Evolutionary conservation across 2,888 invertebrate species (phyloP), one percentile per base, ranked within the genome.

Genomic region (Emesis furor): DNA sequence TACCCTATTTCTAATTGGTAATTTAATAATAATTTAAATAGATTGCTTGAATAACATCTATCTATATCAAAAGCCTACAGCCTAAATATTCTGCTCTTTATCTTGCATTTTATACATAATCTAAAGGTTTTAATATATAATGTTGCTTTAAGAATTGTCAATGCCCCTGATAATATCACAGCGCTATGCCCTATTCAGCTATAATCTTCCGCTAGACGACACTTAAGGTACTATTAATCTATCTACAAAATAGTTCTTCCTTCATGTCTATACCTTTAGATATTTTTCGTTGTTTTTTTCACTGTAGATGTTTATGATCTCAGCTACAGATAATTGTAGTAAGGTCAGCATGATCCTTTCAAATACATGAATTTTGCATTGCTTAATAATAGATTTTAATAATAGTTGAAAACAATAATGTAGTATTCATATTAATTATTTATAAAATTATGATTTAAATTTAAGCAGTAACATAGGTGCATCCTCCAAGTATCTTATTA

Each of bases 1-100:
- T 84, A 86, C 93, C 91, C 94, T 92, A 95, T 94, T 91, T 90
- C 92, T 89, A 92, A 93, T 92, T 90, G 92, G 91, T 89, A 90
- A 91, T 82, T 89, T 94, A 95, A 94, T 90, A 93, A 92, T 92
- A 90, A 93, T 92, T 90, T 95, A 94, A 95, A 94, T 94, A 95
- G 94, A 93, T 90, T 92, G 96, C 96, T 96, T 96, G 93, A 94
- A 92, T 94, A 91, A 92, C 90, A 79, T 77, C 81, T 82, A 71
- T 82, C 82, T 89, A 84, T 93, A 93, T 87, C 65, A 91, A 93
- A 91, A 93, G 92, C 91, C 92, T 94, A 94, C 92, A 93, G 93
- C 92, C 92, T 93, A 92, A 87, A 91, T 91, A 89, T 93, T 91
- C 93, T 92, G 91, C 92, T 89, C 92, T 94, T 93, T 92, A 90